Evolutionary conservation across 2,888 invertebrate genomes (phyloP).

Genomic region (Netelia fuscicornis): DNA sequence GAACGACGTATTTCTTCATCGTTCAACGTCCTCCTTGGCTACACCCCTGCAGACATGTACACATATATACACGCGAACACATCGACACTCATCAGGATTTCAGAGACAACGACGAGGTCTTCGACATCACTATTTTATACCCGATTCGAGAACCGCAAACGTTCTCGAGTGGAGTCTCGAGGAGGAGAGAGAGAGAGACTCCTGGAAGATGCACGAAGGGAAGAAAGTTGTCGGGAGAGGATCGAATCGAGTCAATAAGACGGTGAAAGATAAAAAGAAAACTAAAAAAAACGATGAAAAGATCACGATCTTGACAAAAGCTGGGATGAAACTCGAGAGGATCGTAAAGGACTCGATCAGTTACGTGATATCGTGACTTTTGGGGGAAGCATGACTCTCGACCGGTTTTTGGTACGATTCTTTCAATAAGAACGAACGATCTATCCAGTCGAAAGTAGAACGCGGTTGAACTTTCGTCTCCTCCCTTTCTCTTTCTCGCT

Average conservation of each 20-base stretch:
- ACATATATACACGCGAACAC: background rate
- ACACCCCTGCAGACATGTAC: background rate
- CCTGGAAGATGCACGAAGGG: background rate
- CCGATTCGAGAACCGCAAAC: slow-evolving; percentile 1
- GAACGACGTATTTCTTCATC: background rate
- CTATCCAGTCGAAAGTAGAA: too few species aligned
- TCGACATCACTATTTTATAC: background rate
- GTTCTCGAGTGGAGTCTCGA: slow-evolving; percentile 17
- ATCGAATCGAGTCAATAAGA: slow-evolving; percentile 3
- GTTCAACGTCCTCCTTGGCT: background rate
- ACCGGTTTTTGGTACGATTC: too few species aligned
- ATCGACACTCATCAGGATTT: background rate
- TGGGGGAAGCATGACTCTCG: too few species aligned
- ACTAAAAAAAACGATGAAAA: background rate
- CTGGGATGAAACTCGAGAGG: background rate
- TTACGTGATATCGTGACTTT: background rate
- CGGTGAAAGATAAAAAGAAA: background rate
- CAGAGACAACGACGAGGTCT: background rate
- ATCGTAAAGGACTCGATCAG: background rate
- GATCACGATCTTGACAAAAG: slow-evolving; percentile 9
- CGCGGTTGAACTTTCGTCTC: too few species aligned
- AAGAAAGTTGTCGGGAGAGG: slow-evolving; percentile 1
- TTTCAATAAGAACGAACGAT: too few species aligned
- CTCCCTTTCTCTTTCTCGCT: too few species aligned
- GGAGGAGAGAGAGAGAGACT: background rate